Evolutionary conservation across 2,797 vertebrate genomes (phyloP), one percentile per base, ranked within the genome.

Genomic region (Falco biarmicus): DNA sequence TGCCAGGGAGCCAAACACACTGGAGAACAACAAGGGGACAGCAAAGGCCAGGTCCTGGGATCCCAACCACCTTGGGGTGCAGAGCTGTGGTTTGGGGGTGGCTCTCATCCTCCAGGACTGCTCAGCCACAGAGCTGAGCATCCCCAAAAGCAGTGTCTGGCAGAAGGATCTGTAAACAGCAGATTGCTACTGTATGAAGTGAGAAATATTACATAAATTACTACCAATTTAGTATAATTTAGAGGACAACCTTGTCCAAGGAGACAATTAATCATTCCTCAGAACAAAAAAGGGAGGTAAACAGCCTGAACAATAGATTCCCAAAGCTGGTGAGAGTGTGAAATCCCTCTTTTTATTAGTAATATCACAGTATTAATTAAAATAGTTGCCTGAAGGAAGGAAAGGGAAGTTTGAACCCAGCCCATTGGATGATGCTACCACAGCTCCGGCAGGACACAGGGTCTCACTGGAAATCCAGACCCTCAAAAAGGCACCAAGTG

Each of bases 181-280:
- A 89, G 87, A 88, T 76, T 18, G 1, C 48, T 66, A 26, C n/a
- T 85, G 53, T 78, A 60, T 26, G 70, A 81, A 95, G 64, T 28
- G 51, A 91, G 57, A 93, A 92, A 59, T 4, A 64, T n/a, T 77
- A 56, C 69, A 63, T 43, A 86, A 90, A 93, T 95, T 95, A 80
- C 56, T 70, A 83, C 28, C 59, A 83, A 81, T 96, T 95, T 92
- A 89, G 31, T 91, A n/a, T 70, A 70, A 96, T 94, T 94, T 87
- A 88, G 81, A 91, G 76, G 92, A 95, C 74, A 91, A 93, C 80
- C 84, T 93, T 96, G 76, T 91, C 91, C 91, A 96, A 94, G 91
- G 89, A 94, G 91, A 86, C 43, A 74, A 87, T 93, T 92, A 89
- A 96, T 87, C 34, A 71, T 74, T 90, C 60, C 53, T 71, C 59